phyloP scores from a whole-genome alignment of 2,797 vertebrate genomes.

The Hippopotamyrus pictus region DNA sequence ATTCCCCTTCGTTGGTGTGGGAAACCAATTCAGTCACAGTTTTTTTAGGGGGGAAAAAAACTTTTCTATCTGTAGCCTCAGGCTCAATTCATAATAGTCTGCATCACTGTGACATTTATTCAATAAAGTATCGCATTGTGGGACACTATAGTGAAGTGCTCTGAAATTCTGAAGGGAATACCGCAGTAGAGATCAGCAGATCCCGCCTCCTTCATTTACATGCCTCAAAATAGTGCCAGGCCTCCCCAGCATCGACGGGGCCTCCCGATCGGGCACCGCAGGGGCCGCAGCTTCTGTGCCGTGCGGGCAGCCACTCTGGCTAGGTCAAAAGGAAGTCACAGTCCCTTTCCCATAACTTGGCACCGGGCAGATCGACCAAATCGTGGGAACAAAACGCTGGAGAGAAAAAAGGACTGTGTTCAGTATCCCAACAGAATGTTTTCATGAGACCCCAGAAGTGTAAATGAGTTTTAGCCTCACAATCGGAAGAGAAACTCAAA shows the following conservation, averaged over 20 bases:
- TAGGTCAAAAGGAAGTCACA: not conserved
- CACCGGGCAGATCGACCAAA: not conserved
- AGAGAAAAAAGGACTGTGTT: not conserved
- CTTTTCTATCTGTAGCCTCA: not conserved
- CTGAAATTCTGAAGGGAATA: not conserved
- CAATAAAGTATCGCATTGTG: not conserved
- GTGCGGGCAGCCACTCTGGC: not conserved
- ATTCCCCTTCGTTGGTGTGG: slow-evolving; percentile 24
- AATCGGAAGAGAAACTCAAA: not conserved
- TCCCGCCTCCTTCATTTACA: slow-evolving; percentile 1
- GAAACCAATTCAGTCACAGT: slow-evolving; percentile 26
- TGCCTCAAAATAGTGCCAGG: not conserved
- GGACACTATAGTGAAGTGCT: not conserved
- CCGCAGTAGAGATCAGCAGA: not conserved
- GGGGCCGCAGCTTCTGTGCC: not conserved
- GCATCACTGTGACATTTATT: slow-evolving; percentile 26
- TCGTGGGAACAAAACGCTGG: not conserved
- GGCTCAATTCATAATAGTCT: slow-evolving; percentile 18
- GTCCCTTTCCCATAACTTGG: not conserved
- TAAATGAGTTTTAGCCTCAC: not conserved
- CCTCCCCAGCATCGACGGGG: not conserved
- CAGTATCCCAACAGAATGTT: not conserved
- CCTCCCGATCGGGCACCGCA: not conserved
- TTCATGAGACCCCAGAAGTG: not conserved
- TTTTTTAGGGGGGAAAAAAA: slow-evolving; percentile 14